phyloP scores from a whole-genome alignment of 2,888 invertebrate genomes.

The Eremobia ochroleuca region DNA sequence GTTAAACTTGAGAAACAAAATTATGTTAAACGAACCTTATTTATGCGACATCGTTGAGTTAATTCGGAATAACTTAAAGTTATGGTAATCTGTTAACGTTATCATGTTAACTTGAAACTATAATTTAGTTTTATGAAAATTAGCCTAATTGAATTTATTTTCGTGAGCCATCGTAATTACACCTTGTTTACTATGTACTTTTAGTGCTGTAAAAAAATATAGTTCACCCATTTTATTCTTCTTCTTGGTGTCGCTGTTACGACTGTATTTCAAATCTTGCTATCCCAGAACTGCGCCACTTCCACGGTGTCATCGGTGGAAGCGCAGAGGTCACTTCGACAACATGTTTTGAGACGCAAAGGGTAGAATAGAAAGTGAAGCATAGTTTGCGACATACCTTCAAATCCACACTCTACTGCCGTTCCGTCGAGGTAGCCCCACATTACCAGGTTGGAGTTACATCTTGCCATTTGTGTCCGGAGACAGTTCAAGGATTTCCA shows the following conservation, averaged over 20 bases:
- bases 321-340: not conserved
- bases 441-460: too few relatives aligned
- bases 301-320: too few relatives aligned
- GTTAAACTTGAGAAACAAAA: conserved; percentile 61
- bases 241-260: not conserved
- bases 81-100: conserved; percentile 54
- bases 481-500: too few relatives aligned
- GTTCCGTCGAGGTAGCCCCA: too few relatives aligned
- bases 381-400: too few relatives aligned
- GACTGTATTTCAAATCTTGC: too few relatives aligned
- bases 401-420: too few relatives aligned
- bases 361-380: too few relatives aligned
- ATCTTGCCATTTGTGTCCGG: too few relatives aligned
- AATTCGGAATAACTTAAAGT: conserved; percentile 58
- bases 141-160: conserved; percentile 21
- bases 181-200: not conserved
- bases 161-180: not conserved
- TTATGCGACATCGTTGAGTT: conserved; percentile 57
- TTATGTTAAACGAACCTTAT: conserved; percentile 60
- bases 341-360: too few relatives aligned
- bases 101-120: conserved; percentile 50
- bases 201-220: not conserved
- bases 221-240: not conserved
- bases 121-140: conserved; percentile 48
- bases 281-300: too few relatives aligned